Conservation (phyloP, 2,113 vertebrate genomes). For the Lipotes vexillifer region DNA sequence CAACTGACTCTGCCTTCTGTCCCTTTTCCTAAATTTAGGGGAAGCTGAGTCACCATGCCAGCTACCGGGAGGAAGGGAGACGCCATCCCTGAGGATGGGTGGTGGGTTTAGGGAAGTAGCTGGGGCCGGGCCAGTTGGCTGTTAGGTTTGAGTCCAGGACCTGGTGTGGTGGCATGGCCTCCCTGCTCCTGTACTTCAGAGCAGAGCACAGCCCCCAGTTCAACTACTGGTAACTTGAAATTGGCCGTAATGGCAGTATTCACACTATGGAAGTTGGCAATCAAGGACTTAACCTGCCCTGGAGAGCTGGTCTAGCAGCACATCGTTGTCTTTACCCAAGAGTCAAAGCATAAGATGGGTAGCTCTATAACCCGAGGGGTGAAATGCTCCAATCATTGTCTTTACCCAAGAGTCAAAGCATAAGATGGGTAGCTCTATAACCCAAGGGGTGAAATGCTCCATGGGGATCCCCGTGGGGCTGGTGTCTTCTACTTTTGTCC, state of each 20-base stretch:
- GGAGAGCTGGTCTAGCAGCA: neutral
- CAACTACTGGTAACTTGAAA: neutral
- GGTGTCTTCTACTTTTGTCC: neutral
- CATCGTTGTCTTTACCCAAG: neutral
- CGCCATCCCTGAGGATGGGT: neutral
- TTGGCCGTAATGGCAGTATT: neutral
- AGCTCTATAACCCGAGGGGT: neutral
- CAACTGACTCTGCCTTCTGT: constrained; percentile 12
- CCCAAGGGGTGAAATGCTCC: neutral
- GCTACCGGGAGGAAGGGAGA: constrained; percentile 39
- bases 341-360: neutral
- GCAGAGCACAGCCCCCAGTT: neutral
- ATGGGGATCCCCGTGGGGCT: neutral
- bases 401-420: neutral
- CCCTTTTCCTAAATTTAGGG: constrained; percentile 53
- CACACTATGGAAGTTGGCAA: neutral
- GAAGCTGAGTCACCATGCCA: constrained; percentile 62
- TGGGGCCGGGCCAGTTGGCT: neutral
- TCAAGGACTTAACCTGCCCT: neutral
- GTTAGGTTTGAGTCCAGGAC: neutral
- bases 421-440: neutral
- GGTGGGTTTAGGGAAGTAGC: constrained; percentile 12
- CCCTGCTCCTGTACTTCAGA: neutral
- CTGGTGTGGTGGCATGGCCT: neutral
- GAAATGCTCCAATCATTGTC: neutral